Base-by-base conservation (phyloP, 2,888 invertebrate genomes). In the Lithophane leautieri region DNA sequence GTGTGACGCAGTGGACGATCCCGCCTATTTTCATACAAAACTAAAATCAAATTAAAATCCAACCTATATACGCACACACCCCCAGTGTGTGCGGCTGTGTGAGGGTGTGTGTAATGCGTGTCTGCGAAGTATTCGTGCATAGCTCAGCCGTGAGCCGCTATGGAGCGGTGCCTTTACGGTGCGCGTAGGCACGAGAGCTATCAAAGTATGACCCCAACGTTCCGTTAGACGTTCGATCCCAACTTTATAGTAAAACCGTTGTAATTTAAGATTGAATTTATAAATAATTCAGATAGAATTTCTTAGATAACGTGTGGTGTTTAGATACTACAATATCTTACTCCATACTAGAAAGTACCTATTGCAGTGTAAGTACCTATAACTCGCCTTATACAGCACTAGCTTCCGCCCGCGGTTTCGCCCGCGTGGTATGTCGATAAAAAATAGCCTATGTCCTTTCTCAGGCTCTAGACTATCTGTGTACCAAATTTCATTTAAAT, bases 181-280 rank as follows among this genome's bases (percentile, higher is more conserved):
- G 61, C 74, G 73, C 74, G 70, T 78, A 73, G 78, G 78, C 70
- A 72, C 42, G 22, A 73, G 61, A 69, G 74, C 78, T 67, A 81
- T 85, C 72, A 81, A 72, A 62, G 9, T 67, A 56, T 82, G 85
- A 85, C 83, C 83, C 66, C 44, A 12, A 12, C 34, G 54, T 75
- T 44, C 83, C 85, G 82, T 83, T 83, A 85, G 63, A 63, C 34
- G 62, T 44, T 76, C 72, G 76, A 86, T 84, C 66, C 73, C 75
- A 70, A 86, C 84, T 87, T 90, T 86, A 88, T 88, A 78, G 86
- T 78, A 79, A 82, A 81, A 84, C 83, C 83, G 86, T 86, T 86
- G 84, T 87, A 87, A 82, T 84, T 63, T 79, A 40, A 80, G 85
- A 89, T 84, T 87, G 79, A 82, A 83, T 80, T 87, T 83, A 88